These are phyloP conservation scores for Hepsetus odoe DNA, from an alignment of 2,113 vertebrate genomes.

Conservation along the genomic window DNA sequence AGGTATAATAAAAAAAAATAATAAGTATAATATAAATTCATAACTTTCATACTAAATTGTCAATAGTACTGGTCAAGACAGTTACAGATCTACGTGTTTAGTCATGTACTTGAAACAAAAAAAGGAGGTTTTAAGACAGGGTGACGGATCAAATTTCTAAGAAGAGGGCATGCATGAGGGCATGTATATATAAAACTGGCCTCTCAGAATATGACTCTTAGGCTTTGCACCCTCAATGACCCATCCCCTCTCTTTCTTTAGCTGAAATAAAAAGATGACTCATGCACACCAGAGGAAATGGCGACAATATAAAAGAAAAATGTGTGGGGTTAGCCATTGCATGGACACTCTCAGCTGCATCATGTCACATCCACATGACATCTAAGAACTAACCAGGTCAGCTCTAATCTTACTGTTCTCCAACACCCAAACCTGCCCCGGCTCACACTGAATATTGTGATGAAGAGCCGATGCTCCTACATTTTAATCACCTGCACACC, in stretches of 20 bases:
- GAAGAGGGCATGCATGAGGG: neutral
- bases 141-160: neutral
- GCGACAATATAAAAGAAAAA: neutral
- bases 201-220: neutral
- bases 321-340: neutral
- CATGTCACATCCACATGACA: slow-evolving; percentile 1
- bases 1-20: too few relatives aligned
- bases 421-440: neutral
- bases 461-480: neutral
- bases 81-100: too few relatives aligned
- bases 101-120: too few relatives aligned
- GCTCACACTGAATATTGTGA: neutral
- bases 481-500: neutral
- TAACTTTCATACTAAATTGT: too few relatives aligned
- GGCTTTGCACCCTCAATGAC: slow-evolving; percentile 69
- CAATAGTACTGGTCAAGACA: too few relatives aligned
- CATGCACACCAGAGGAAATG: slow-evolving; percentile 58
- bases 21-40: too few relatives aligned
- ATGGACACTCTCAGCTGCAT: slow-evolving; percentile 1
- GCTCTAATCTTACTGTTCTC: neutral
- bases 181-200: neutral
- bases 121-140: neutral
- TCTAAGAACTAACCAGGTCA: slow-evolving; percentile 12
- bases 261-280: slow-evolving; percentile 63
- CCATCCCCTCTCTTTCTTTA: slow-evolving; percentile 49